phyloP scores from a whole-genome alignment of 2,888 invertebrate genomes.

The Machimus atricapillus region DNA sequence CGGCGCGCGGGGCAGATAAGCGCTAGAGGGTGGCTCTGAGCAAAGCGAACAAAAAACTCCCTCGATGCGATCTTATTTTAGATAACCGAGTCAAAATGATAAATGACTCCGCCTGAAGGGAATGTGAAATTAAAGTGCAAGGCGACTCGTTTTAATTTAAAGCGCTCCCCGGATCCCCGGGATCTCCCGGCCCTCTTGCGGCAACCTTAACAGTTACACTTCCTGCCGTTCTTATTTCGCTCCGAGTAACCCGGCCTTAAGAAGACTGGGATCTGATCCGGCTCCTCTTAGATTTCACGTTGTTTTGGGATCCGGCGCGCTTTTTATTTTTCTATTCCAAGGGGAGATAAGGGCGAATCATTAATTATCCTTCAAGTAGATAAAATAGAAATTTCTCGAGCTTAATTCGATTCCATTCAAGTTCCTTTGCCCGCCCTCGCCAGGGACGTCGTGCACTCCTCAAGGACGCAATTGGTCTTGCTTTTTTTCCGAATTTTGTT shows the following conservation, averaged over 20 bases:
- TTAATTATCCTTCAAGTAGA: conserved; percentile 51
- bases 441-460: background rate
- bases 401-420: conserved; percentile 39
- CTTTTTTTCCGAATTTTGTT: background rate
- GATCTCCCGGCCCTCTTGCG: background rate
- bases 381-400: conserved; percentile 48
- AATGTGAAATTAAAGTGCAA: conserved; percentile 49
- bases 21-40: conserved; percentile 30
- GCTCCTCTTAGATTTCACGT: conserved; percentile 27
- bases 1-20: conserved; percentile 23
- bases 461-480: background rate
- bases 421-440: background rate
- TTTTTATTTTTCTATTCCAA: conserved; percentile 29
- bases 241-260: conserved; percentile 25
- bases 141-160: conserved; percentile 48
- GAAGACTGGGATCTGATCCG: conserved; percentile 38
- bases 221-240: conserved; percentile 28
- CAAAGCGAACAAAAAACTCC: conserved; percentile 39
- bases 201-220: conserved; percentile 2
- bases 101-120: conserved; percentile 49
- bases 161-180: conserved; percentile 41
- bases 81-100: conserved; percentile 48
- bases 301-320: background rate
- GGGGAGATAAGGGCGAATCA: conserved; percentile 51
- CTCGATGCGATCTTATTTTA: conserved; percentile 49